Evolutionary conservation across 2,888 invertebrate species (phyloP), one percentile per base, ranked within the genome.

Genomic region (Mesorhabditis sp.): DNA sequence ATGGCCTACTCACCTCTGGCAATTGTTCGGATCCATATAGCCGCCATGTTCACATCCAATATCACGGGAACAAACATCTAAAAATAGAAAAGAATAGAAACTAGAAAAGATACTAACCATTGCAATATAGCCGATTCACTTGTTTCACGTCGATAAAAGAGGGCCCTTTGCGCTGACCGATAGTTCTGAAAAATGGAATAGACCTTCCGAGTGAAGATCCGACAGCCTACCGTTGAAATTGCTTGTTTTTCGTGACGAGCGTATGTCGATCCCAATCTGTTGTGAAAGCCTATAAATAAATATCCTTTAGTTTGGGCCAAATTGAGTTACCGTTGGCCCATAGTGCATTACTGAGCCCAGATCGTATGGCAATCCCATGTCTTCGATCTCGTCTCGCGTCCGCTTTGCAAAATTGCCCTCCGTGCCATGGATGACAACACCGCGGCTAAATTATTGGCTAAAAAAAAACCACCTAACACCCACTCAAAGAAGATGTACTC

Each of bases 91-190:
- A 28, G 28, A 28, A 28, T 28, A 28, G 28, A 28, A 28, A 28
- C 28, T 28, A 28, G 28, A 28, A 28, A n/a, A 44, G 43, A 41
- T 0, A 69, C 76, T 72, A 45, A 79, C 80, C 76, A 68, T 78
- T 76, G 65, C 83, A 83, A 70, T 83, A 83, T 5, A 83, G 73
- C 13, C 82, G 71, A 62, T 83, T 83, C 58, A 83, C 77, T 71
- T 83, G 83, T 45, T 83, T 83, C 4, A 83, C 82, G 75, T 83
- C 83, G 63, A 83, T 81, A 67, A 83, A 83, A 0, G 81, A 81
- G 0, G 82, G 79, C 42, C 77, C 71, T n/a, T 65, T 69, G 5
- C 83, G 66, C 67, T 83, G 83, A 10, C 83, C 83, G 63, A 83
- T 83, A 7, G 83, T 82, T 69, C 78, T 76, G 58, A 50, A 50